Base-by-base conservation (phyloP, 2,888 invertebrate genomes). In the Agrotis exclamationis region DNA sequence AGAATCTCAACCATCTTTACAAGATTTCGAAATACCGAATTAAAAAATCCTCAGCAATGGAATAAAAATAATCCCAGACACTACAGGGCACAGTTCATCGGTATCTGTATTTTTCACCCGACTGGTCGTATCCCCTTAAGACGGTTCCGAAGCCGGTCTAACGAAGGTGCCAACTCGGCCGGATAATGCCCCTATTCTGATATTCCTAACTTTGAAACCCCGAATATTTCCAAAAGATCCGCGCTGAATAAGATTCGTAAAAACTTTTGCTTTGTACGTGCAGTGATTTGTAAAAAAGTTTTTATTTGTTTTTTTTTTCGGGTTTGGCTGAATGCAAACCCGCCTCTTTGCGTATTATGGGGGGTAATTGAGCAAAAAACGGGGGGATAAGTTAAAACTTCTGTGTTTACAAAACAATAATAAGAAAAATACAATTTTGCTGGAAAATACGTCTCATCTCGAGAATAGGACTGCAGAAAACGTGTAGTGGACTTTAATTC, bases 81-180 rank as follows among this genome's bases (percentile, higher is more conserved):
- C 54, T 79, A 68, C 56, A 57, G 50, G 79, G 86, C 83, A 83
- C 84, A 84, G 81, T 82, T 79, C 82, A 82, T 65, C 67, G 88
- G 89, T 90, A 90, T 90, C 88, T 87, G 85, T 79, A 89, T 89
- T 91, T 89, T 89, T 88, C 88, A 80, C 85, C 71, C 79, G 82
- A 85, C 80, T 85, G 83, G 74, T 59, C 74, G 72, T 79, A 86
- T 81, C 83, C 82, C 82, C 82, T 81, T 78, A 82, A 84, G 81
- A 73, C 76, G 72, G 60, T 70, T 50, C 71, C 79, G 71, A 66
- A 70, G 76, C 80, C 76, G 67, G 57, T 75, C 78, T 84, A 85
- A 85, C 85, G 82, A 85, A 88, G 89, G 89, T 86, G 89, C 86
- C 89, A 90, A 89, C 79, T 88, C 87, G 85, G 67, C 77, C 83